Percentiles rank a stretch among this genome's conserved stretches.
phyloP scores from a whole-genome alignment of 2,888 invertebrate species.

The Cosmopolites sordidus region DNA sequence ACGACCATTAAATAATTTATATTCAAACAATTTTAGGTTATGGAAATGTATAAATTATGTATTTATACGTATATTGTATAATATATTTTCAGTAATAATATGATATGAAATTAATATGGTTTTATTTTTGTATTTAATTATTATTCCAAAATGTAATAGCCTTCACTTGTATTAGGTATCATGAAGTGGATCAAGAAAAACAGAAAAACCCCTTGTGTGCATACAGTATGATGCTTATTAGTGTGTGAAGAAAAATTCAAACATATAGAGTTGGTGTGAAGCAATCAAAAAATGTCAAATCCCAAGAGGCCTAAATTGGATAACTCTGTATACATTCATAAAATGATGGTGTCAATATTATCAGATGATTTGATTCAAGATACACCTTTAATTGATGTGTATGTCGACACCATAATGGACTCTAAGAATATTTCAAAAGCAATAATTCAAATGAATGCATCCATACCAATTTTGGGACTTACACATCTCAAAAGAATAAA shows the following conservation, averaged over 20 bases:
- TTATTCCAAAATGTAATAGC: slow-evolving; percentile 9
- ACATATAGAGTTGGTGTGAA: background rate
- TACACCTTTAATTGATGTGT: slow-evolving; percentile 52
- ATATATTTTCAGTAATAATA: too few relatives aligned
- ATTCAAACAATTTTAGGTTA: too few relatives aligned
- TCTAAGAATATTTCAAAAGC: slow-evolving; percentile 60
- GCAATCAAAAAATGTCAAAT: slow-evolving; percentile 5
- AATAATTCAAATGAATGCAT: slow-evolving; percentile 56
- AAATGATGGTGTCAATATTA: slow-evolving; percentile 31
- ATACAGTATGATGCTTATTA: slow-evolving; percentile 1
- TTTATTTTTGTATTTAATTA: too few relatives aligned
- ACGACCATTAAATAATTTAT: too few relatives aligned
- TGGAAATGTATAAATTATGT: too few relatives aligned
- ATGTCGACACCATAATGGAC: slow-evolving; percentile 58
- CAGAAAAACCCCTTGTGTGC: background rate
- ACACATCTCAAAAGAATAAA: slow-evolving; percentile 72
- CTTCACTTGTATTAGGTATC: slow-evolving; percentile 11
- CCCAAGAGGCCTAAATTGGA: slow-evolving; percentile 37
- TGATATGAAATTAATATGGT: too few relatives aligned
- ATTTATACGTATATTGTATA: background rate
- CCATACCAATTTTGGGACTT: slow-evolving; percentile 57
- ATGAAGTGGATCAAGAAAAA: slow-evolving; percentile 3
- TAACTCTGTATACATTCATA: slow-evolving; percentile 1
- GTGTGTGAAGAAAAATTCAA: slow-evolving; percentile 11
- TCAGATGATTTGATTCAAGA: slow-evolving; percentile 33